A percentile compares a stretch with the other conserved stretches of the same genome.
Conservation (phyloP, 2,113 vertebrate species). For the Crocuta crocuta region DNA sequence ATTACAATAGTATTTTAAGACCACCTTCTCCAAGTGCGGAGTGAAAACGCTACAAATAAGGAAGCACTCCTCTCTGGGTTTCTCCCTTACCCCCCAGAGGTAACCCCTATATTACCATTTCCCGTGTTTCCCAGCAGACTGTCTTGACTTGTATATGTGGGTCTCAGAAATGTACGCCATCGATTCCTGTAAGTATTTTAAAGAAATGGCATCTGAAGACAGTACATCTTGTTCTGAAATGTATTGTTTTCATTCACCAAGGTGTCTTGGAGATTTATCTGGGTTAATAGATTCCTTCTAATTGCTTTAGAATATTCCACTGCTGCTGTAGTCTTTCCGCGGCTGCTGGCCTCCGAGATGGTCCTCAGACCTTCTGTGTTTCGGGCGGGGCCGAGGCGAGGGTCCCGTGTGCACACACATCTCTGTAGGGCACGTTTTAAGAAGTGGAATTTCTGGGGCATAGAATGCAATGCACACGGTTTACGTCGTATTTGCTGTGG, state of each 20-base stretch:
- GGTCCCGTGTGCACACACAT: fast-evolving
- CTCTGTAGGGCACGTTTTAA: fast-evolving
- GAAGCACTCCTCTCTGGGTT: background rate
- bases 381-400: fast-evolving
- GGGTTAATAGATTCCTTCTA: background rate
- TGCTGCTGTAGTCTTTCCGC: background rate
- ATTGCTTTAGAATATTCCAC: background rate
- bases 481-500: fast-evolving
- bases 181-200: background rate
- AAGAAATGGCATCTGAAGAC: background rate
- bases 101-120: fast-evolving
- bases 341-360: fast-evolving
- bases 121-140: background rate
- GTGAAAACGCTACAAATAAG: background rate
- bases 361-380: fast-evolving
- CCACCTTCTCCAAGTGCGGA: background rate
- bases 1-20: background rate
- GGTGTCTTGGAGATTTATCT: background rate
- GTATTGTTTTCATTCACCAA: background rate
- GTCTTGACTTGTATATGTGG: fast-evolving
- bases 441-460: background rate
- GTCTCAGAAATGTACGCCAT: fast-evolving
- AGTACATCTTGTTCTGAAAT: background rate
- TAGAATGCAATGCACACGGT: no score
- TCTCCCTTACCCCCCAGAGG: fast-evolving